phyloP scores from a whole-genome alignment of 2,113 vertebrate species.

The Strix uralensis region DNA sequence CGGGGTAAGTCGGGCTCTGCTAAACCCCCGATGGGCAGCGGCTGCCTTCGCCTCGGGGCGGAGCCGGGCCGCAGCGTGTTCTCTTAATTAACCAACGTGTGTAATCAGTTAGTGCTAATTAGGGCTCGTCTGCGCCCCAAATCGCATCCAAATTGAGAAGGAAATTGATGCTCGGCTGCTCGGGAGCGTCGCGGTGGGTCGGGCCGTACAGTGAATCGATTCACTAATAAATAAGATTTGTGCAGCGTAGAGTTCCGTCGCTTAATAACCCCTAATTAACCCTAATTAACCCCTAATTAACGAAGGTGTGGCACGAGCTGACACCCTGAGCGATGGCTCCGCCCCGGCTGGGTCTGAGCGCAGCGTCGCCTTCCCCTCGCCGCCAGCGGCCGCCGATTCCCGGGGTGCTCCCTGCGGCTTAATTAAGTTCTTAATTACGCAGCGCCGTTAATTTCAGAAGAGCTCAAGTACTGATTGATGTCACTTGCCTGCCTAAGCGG shows the following conservation, averaged over 20 bases:
- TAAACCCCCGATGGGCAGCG: neutral
- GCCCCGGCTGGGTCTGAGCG: too few relatives aligned
- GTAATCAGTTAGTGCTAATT: neutral
- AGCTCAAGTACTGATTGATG: too few relatives aligned
- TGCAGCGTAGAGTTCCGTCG: rapidly evolving
- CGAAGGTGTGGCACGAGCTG: rapidly evolving
- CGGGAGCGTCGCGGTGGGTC: neutral
- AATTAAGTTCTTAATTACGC: too few relatives aligned
- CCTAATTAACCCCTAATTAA: neutral
- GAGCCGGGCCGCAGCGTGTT: rapidly evolving
- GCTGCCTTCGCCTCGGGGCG: neutral
- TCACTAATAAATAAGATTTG: neutral
- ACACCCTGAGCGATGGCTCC: too few relatives aligned
- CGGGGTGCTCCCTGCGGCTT: too few relatives aligned
- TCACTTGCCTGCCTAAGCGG: too few relatives aligned
- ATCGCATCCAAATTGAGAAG: neutral
- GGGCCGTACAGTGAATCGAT: rapidly evolving
- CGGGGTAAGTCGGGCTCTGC: neutral
- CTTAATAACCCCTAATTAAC: neutral
- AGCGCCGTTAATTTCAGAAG: too few relatives aligned
- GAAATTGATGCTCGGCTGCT: too few relatives aligned
- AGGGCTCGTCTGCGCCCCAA: neutral
- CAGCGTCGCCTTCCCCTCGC: too few relatives aligned
- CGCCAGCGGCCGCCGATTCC: too few relatives aligned
- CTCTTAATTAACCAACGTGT: neutral